Percentiles rank a stretch among this genome's conserved stretches.
These are phyloP conservation scores for Anguilla anguilla DNA, from an alignment of 2,797 vertebrate genomes.

Conservation along the genomic window DNA sequence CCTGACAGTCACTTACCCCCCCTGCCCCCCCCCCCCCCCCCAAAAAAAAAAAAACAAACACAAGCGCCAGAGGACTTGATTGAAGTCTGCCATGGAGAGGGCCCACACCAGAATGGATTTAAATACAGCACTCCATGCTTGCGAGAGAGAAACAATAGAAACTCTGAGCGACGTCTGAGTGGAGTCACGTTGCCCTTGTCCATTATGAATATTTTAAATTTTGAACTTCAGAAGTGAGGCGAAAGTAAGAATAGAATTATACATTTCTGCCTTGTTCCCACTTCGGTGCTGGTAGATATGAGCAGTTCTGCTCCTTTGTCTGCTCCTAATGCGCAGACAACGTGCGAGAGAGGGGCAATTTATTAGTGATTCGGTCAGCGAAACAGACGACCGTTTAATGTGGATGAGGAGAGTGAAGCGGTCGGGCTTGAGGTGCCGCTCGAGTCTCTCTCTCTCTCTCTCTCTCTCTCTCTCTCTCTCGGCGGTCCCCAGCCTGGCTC, in stretches of 20 bases:
- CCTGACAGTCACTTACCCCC: neutral
- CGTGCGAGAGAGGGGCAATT: too few relatives aligned
- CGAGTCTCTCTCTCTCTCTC: constrained; percentile 1
- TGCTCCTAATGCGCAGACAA: neutral
- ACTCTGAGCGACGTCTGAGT: neutral
- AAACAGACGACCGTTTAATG: neutral
- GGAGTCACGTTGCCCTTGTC: neutral
- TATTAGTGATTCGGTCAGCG: constrained; percentile 4
- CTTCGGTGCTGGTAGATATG: constrained; percentile 17
- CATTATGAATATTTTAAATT: neutral
- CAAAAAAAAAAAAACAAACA: too few relatives aligned
- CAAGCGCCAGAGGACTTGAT: neutral
- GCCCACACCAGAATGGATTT: neutral
- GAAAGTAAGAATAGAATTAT: neutral
- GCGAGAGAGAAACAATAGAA: neutral
- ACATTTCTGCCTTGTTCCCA: neutral
- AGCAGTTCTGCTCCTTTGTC: constrained; percentile 6
- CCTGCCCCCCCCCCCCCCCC: too few relatives aligned
- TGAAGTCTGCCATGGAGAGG: neutral
- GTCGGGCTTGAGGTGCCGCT: neutral
- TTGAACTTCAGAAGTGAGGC: neutral
- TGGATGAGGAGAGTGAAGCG: neutral
- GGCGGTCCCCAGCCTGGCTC: constrained; percentile 37
- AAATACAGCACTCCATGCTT: neutral
- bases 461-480: constrained; percentile 41